Percentiles rank a stretch among this genome's conserved stretches.
phyloP scores from a whole-genome alignment of 2,113 vertebrate genomes.

The Pyrgilauda ruficollis region DNA sequence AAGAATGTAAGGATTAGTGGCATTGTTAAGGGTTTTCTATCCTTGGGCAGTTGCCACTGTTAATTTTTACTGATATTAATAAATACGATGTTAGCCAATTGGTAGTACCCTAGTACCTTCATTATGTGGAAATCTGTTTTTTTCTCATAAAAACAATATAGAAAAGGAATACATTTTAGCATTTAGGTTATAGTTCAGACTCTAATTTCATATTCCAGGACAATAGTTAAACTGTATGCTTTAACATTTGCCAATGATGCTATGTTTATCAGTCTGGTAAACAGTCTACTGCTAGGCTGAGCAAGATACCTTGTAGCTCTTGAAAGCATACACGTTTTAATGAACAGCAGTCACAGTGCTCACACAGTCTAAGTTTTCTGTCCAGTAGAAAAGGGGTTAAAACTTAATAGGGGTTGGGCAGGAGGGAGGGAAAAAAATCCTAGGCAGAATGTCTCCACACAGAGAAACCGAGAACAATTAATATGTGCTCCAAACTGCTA shows the following conservation, averaged over 20 bases:
- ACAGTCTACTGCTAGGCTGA: neutral
- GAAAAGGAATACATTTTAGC: neutral
- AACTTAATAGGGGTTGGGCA: neutral
- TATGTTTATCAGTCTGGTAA: neutral
- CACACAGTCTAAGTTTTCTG: neutral
- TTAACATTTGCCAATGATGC: neutral
- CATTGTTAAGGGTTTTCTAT: neutral
- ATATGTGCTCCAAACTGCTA: conserved; percentile 18
- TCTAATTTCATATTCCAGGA: neutral
- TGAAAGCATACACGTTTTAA: neutral
- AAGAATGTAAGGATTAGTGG: neutral
- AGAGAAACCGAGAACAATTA: neutral
- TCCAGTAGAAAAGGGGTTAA: conserved; percentile 26
- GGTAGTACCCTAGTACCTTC: neutral
- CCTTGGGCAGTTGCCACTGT: neutral
- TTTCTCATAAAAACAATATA: neutral
- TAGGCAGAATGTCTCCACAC: neutral
- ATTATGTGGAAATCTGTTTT: neutral
- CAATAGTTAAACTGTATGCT: neutral
- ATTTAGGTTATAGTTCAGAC: neutral
- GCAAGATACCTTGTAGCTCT: neutral
- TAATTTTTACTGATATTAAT: neutral
- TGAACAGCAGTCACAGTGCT: neutral
- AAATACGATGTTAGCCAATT: neutral
- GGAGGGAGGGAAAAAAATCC: neutral